phyloP scores from a whole-genome alignment of 2,797 vertebrate species.

The Propithecus deckenii region DNA sequence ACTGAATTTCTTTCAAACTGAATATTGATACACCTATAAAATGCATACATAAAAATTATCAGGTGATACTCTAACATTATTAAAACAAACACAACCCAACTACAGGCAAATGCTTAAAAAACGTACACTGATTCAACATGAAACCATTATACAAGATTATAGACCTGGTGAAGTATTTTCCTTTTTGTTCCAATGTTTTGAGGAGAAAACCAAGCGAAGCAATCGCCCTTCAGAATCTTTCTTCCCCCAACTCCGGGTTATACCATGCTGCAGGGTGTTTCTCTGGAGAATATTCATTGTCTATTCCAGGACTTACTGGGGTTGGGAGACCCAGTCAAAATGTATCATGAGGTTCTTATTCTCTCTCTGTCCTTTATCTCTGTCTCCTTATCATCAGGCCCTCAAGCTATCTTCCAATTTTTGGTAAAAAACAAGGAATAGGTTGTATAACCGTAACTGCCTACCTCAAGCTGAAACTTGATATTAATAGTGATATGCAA shows the following conservation, averaged over 20 bases:
- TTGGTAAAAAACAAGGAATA: background rate
- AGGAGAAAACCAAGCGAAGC: constrained; percentile 32
- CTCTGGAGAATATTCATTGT: background rate
- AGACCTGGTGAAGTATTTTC: background rate
- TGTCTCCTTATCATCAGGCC: background rate
- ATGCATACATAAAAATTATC: constrained; percentile 70
- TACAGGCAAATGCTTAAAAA: constrained; percentile 21
- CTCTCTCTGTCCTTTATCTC: background rate
- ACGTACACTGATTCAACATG: background rate
- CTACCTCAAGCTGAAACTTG: constrained; percentile 24
- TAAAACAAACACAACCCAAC: background rate
- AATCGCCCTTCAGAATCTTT: background rate
- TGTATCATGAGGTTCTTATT: background rate
- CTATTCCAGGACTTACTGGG: background rate
- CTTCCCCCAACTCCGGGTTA: background rate
- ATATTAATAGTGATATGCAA: constrained; percentile 29
- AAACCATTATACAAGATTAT: background rate
- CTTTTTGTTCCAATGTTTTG: background rate
- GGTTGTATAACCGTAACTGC: background rate
- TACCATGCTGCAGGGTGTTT: background rate
- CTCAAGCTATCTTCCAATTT: background rate
- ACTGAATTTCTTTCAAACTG: constrained; percentile 97
- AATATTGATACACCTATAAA: constrained; percentile 95
- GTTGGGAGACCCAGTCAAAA: background rate
- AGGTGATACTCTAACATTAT: constrained; percentile 36